Base-by-base conservation (phyloP, 1,140 invertebrate species). In the Triops longicaudatus region DNA sequence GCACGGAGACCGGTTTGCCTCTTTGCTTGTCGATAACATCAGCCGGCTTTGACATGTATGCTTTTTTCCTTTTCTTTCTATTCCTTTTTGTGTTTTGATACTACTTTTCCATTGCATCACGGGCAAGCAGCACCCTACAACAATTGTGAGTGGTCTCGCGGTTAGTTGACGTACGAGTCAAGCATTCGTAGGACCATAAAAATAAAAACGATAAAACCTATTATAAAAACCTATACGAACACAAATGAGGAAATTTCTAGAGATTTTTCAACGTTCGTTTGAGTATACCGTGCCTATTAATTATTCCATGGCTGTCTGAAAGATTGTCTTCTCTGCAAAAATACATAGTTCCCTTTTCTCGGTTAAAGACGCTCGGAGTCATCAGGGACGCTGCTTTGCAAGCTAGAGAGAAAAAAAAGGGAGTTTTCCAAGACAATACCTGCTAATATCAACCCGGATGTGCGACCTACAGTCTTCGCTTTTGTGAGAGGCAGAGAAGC, bases 11-110 rank as follows among this genome's bases (percentile, higher is more conserved):
- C 50, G 50, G 50, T 63, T 63, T 63, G 50, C 50, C 50, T 63
- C 50, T 63, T 63, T 63, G 50, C 50, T 63, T 63, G 50, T 63
- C 50, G 50, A 63, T 63, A 63, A 63, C 50, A 63, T 63, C 50
- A 63, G 50, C 50, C 50, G 50, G 50, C 50, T 63, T 63, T 63
- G 50, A 63, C 50, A 22, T 63, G 50, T 63, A 63, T 63, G 50
- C 17, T 63, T 63, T 63, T 63, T 63, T 22, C 17, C 22, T 22
- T 63, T 63, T 22, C 22, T 63, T 63, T 63, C 22, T 10, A 17
- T 63, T 17, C 14, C 5, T 17, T 63, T 63, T 63, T 63, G 6
- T 63, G 22, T 63, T 63, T 63, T 63, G 22, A 63, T 63, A 63
- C 22, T 22, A 17, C 22, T 63, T 14, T 63, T 63, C 22, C 17